Evolutionary conservation across 2,797 vertebrate genomes (phyloP), one percentile per base, ranked within the genome.

Genomic region (Buceros bicornis): DNA sequence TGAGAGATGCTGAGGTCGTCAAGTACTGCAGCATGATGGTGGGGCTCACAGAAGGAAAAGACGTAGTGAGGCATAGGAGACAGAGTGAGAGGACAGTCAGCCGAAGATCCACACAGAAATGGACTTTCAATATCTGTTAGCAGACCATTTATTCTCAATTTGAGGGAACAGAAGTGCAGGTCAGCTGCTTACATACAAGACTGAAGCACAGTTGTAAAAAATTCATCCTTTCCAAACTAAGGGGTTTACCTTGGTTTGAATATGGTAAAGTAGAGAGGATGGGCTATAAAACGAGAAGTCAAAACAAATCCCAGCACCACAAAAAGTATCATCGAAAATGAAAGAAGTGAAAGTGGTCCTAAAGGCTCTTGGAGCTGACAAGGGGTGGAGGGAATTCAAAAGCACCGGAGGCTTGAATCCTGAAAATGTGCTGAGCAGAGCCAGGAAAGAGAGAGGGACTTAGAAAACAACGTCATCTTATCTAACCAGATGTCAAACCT

Each of bases 121-220:
- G 20, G 54, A 14, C 12, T 11, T 7, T 16, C 1, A 1, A 26
- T 2, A 2, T 48, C 53, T 67, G 5, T 53, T 31, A 60, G 13
- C 15, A 47, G 17, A 45, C 5, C 0, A 1, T 37, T 37, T 11
- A 9, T 25, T 69, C 62, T 45, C 10, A 69, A 20, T 17, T 16
- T 24, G 7, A 28, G 6, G n/a, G 28, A 48, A 42, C 17, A 45
- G 67, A 76, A 78, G 28, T 10, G 6, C 26, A 57, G 11, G 15
- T n/a, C 25, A 25, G 8, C 16, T 54, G 16, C 21, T 74, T 64
- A 14, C 2, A 13, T 16, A 12, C 4, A 67, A 40, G 5, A 3
- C 7, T 19, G 11, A 8, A 64, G 21, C 10, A 51, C 51, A 82
- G 5, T 7, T 48, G 26, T 21, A 5, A 67, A 67, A 43, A 89